Evolutionary conservation across 2,113 vertebrate genomes (phyloP), one percentile per base, ranked within the genome.

Genomic region (Oenanthe melanoleuca): DNA sequence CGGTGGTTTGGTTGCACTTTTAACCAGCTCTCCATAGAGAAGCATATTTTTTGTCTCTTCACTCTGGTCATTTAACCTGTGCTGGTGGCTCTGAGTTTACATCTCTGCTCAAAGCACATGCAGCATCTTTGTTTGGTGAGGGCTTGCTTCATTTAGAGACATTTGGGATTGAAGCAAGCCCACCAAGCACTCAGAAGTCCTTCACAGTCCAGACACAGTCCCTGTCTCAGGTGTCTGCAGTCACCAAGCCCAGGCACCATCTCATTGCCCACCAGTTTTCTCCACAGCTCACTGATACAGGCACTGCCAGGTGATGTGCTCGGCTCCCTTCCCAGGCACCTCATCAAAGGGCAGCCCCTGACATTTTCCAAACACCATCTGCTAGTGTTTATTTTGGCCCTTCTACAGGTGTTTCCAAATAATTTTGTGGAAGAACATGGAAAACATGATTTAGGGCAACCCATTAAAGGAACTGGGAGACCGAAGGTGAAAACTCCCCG

Each of bases 301-400:
- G 59, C 57, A 17, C 44, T 44, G n/a, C 50, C 82, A 56, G 61
- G 40, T 14, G n/a, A 47, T 70, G 65, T 25, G 47, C 52, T 80
- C 34, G 0, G 2, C n/a, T 71, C 65, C 59, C 65, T 85, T 67
- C 65, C 38, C 78, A 84, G 28, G 10, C 60, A 72, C 53, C 25
- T 75, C 70, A 45, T 72, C 80, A 64, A 81, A 85, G 73, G 45
- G 34, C 77, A 95, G 73, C 31, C 49, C 7, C 0, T 57, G 53
- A 55, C 78, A 22, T 87, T 89, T 89, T 70, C 70, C 49, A 50
- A 5, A 63, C 61, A 33, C 70, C 78, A 80, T 21, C 70, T 86
- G 63, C 38, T 70, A n/a, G 12, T 50, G 64, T 93, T 93, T 92
- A 34, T 74, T 79, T 85, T 94, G 63, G 45, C 71, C 59, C 37